Evolutionary conservation across 2,797 vertebrate genomes (phyloP).

Genomic region (Salarias fasciatus): DNA sequence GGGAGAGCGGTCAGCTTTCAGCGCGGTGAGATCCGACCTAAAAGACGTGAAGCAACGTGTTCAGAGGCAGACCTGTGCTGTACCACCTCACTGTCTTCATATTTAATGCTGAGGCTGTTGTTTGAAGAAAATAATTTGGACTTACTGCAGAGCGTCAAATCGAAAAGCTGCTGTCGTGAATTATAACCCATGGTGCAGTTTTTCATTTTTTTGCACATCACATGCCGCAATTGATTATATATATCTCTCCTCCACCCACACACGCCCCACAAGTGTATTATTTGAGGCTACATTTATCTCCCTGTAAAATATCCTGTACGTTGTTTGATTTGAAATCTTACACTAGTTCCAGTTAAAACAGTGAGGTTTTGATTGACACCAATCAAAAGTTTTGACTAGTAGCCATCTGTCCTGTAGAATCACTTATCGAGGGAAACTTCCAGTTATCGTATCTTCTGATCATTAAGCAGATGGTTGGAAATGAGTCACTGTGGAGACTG

Average conservation of each 20-base stretch:
- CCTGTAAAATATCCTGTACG: not conserved
- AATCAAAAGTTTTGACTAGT: conserved; percentile 21
- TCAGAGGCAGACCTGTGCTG: not conserved
- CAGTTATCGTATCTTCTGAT: conserved; percentile 31
- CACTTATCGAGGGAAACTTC: conserved; percentile 8
- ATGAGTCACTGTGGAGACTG: conserved; percentile 42
- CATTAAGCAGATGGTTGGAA: conserved; percentile 53
- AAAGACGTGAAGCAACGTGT: conserved; percentile 8
- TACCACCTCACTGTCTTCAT: not conserved
- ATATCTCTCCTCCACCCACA: conserved; percentile 29
- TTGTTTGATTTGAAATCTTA: not conserved
- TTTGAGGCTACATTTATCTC: not conserved
- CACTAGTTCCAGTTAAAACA: no score
- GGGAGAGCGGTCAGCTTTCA: conserved; percentile 24
- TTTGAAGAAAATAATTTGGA: conserved; percentile 1
- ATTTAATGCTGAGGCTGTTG: not conserved
- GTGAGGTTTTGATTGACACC: conserved; percentile 14
- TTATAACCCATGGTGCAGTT: conserved; percentile 8
- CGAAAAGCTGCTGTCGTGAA: not conserved
- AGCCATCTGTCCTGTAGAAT: conserved; percentile 34
- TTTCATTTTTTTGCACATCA: conserved; percentile 11
- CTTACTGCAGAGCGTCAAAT: not conserved
- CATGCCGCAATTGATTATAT: conserved; percentile 20
- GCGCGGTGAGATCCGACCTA: not conserved
- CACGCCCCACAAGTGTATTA: conserved; percentile 1